Base-by-base conservation (phyloP, 1,140 invertebrate species). In the Hermetia illucens region DNA sequence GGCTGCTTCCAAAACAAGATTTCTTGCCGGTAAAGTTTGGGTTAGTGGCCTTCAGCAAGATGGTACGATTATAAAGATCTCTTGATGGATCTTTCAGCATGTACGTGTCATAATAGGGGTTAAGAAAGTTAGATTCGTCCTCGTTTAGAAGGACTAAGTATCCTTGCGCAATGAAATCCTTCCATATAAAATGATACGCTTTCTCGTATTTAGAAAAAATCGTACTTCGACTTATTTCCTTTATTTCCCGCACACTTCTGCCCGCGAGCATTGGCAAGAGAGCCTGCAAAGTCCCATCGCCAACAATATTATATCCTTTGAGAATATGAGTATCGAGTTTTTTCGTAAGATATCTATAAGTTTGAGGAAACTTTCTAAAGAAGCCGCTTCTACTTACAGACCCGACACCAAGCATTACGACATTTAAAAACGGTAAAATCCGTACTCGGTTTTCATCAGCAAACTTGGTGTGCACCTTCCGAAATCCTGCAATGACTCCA, bases 271-370 rank as follows among this genome's bases (percentile, higher is more conserved):
- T 81, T 0, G 91, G 91, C 25, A 93, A 85, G 15, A 94, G 61
- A 0, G 91, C 88, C 48, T 93, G 88, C 0, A 90, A 87, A 0
- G 91, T 95, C 0, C 91, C 91, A 63, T 96, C 92, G 0, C 91
- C 91, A 2, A 95, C 79, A 38, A 94, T 92, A 51, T 93, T 93
- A 46, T 90, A 87, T 41, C 85, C 82, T 51, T 87, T 66, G 1
- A 93, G 55, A 5, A 89, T 66, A 10, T 75, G 61, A 4, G 75
- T 75, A 17, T 72, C 63, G 12, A 93, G 56, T 6, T 64, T 55
- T 10, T 86, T 63, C 0, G 66, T 78, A 19, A 95, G 62, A 52
- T 82, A 87, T 18, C 72, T 63, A 49, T 86, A 83, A 6, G 80
- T 80, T 44, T 80, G 77, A 2, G 89, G 89, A 31, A 96, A 63